Percentiles rank a stretch among this genome's conserved stretches.
phyloP scores from a whole-genome alignment of 2,113 vertebrate genomes.

The Crypturellus undulatus region DNA sequence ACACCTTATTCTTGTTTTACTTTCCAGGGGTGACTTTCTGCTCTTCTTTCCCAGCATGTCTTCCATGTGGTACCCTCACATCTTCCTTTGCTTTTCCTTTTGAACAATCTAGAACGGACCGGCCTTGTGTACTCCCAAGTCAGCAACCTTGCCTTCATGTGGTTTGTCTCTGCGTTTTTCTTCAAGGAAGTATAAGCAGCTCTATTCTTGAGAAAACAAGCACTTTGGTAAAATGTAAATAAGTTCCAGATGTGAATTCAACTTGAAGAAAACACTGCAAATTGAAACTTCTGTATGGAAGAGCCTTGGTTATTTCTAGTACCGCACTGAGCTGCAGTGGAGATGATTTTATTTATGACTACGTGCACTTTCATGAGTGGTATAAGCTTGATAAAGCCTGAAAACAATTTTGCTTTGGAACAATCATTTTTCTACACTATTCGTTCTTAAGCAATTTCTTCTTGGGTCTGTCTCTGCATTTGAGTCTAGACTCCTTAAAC shows the following conservation, averaged over 20 bases:
- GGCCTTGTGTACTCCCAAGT: neutral
- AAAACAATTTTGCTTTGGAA: neutral
- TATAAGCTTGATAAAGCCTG: neutral
- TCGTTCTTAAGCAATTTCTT: neutral
- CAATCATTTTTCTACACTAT: neutral
- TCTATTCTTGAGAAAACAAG: neutral
- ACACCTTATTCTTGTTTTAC: neutral
- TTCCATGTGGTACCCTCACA: neutral
- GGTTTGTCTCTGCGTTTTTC: neutral
- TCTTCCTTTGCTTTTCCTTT: neutral
- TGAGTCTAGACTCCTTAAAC: neutral
- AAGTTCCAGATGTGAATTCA: neutral
- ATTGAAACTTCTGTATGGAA: neutral
- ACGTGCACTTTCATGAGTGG: neutral
- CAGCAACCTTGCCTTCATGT: neutral
- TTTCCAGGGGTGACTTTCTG: neutral
- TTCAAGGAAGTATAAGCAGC: neutral
- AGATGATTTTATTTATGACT: neutral
- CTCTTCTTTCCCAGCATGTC: neutral
- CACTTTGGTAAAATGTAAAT: neutral
- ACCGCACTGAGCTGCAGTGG: neutral
- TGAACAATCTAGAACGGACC: neutral
- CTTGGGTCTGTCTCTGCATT: neutral
- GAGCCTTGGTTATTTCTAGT: neutral
- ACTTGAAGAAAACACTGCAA: neutral